Conservation (phyloP, 2,113 vertebrate genomes). For the Psophia crepitans region DNA sequence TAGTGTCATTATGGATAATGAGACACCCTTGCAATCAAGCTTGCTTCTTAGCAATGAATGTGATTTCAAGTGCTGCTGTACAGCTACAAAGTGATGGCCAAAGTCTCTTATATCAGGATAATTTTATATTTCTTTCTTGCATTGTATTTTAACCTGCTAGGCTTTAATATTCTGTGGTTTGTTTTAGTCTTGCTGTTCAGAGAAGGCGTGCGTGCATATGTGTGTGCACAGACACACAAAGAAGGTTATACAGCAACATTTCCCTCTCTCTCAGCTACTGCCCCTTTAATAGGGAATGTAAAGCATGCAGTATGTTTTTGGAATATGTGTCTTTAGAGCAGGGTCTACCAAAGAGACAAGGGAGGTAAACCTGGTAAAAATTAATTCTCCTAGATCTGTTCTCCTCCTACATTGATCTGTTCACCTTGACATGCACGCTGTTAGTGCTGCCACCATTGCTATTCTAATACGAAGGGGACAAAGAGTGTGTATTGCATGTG, state of each 20-base stretch:
- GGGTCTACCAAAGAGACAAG: neutral
- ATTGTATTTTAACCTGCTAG: neutral
- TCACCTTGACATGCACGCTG: fast-evolving
- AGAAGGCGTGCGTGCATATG: fast-evolving
- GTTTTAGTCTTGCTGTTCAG: neutral
- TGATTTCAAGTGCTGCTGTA: neutral
- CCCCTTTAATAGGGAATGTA: neutral
- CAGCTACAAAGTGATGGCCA: neutral
- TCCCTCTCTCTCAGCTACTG: neutral
- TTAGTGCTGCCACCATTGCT: no score
- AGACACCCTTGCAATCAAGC: conserved; percentile 47
- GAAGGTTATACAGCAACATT: neutral
- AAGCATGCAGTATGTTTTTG: neutral
- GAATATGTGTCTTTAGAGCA: neutral
- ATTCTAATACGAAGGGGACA: no score
- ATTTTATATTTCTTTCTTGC: neutral
- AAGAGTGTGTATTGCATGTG: fast-evolving
- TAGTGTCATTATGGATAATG: conserved; percentile 54
- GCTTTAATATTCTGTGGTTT: neutral
- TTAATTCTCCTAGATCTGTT: neutral
- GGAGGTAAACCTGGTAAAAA: neutral
- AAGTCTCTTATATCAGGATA: neutral
- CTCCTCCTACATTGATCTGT: neutral
- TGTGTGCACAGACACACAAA: neutral
- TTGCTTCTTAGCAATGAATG: conserved; percentile 42